Base-by-base conservation (phyloP, 1,140 invertebrate genomes). In the Araneus ventricosus region DNA sequence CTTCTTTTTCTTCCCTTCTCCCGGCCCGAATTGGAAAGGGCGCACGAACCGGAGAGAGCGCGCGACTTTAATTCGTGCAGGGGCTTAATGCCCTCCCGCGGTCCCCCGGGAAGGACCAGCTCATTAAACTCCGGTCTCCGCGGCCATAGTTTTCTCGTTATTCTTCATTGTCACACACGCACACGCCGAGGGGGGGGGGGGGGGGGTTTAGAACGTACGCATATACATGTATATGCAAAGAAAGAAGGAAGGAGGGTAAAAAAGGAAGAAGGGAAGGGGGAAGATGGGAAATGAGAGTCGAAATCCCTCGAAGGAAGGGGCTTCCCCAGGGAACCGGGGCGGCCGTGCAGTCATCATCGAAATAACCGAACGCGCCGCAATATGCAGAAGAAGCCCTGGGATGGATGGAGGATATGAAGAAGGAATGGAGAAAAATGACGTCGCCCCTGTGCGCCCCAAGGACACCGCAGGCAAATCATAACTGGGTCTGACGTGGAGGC, bases 111-210 rank as follows among this genome's bases (percentile, higher is more conserved):
- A 67, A 63, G 70, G 90, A 67, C 92, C 75, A 91, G 89, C 90
- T 93, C 84, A 94, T 93, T 93, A 94, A 93, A 94, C 93, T 75
- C 80, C 10, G 93, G 93, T 90, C 93, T 88, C 93, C 27, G 82
- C 80, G 88, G 88, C 86, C 93, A 89, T 88, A 93, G 70, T 93
- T 93, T 90, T 91, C 93, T 93, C 93, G 88, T 93, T 90, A 93
- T 91, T 93, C 88, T 93, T 93, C 93, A 93, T 93, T 82, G 92
- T 93, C 86, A 82, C 92, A 88, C 88, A 75, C 41, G 41, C 80
- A 84, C 37, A 80, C n/a, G 37, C 34, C 5, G 45, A 57, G 63
- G 30, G 27, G 86, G 30, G 4, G 34, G 45, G 20, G 59, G 67
- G 39, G 22, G 14, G 34, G 14, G 14, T 4, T 34, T 30, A 75